Percentiles rank a stretch among this genome's conserved stretches.
Evolutionary conservation across 2,113 vertebrate genomes (phyloP).

Genomic region (Camarhynchus parvulus): DNA sequence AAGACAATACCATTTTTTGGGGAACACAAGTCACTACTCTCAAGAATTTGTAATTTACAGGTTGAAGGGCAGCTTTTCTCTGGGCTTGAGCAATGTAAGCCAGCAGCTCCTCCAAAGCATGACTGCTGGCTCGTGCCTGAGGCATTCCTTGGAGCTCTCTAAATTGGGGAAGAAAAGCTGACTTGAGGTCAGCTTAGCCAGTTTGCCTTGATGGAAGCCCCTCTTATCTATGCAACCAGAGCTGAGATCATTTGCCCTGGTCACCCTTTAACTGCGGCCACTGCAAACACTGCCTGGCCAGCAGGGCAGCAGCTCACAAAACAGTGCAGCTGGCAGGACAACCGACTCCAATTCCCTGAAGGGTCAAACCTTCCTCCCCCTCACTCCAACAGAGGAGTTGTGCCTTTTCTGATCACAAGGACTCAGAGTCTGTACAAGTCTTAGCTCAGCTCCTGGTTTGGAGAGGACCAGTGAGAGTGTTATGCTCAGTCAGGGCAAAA

Average conservation of each 20-base stretch:
- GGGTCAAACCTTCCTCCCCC: background rate
- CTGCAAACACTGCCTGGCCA: background rate
- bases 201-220: background rate
- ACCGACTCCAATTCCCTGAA: background rate
- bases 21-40: background rate
- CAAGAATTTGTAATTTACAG: background rate
- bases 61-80: background rate
- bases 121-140: background rate
- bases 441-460: background rate
- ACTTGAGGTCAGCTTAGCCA: background rate
- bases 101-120: background rate
- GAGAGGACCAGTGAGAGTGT: background rate
- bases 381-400: background rate
- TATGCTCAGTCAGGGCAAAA: background rate
- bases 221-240: background rate
- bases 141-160: background rate
- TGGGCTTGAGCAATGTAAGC: background rate
- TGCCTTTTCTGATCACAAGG: background rate
- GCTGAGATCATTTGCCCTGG: background rate
- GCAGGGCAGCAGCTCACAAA: background rate
- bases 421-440: background rate
- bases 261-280: background rate
- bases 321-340: background rate
- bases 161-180: background rate
- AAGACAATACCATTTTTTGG: background rate